Conservation (phyloP, 2,797 vertebrate species). For the Coregonus sp. region DNA sequence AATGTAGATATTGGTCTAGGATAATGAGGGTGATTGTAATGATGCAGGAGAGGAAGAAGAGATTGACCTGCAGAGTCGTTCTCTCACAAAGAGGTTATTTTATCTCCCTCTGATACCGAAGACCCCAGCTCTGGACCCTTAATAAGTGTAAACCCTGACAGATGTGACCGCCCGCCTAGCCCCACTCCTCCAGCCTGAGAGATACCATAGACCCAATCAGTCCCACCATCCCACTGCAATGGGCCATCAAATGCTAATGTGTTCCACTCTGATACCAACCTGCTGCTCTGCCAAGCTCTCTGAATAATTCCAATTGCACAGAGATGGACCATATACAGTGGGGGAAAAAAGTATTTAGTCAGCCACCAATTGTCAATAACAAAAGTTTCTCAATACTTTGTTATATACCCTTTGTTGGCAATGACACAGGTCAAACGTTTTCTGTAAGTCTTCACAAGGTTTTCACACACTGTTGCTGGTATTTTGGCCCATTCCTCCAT, state of each 20-base stretch:
- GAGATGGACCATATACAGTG: neutral
- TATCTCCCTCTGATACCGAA: slow-evolving; percentile 6
- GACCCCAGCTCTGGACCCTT: neutral
- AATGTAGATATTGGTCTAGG: neutral
- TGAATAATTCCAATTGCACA: slow-evolving; percentile 38
- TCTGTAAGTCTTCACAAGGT: no score
- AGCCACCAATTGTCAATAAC: no score
- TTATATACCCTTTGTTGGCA: no score
- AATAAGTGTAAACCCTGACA: slow-evolving; percentile 41
- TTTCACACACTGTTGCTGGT: no score
- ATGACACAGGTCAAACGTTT: no score
- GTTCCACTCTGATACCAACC: slow-evolving; percentile 55
- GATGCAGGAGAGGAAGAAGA: slow-evolving; percentile 11
- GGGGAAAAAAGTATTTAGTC: no score
- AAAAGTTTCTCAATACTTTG: no score
- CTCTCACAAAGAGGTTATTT: neutral
- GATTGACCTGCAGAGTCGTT: slow-evolving; percentile 6
- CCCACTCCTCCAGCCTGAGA: slow-evolving; percentile 25
- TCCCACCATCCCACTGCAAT: slow-evolving; percentile 69
- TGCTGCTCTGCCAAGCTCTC: slow-evolving; percentile 29
- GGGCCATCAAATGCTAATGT: slow-evolving; percentile 83
- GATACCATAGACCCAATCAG: slow-evolving; percentile 65
- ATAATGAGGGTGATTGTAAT: neutral
- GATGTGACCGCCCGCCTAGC: slow-evolving; percentile 36
- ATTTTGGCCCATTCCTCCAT: no score